Evolutionary conservation across 2,113 vertebrate species (phyloP).

Genomic region (Dicentrarchus labrax): DNA sequence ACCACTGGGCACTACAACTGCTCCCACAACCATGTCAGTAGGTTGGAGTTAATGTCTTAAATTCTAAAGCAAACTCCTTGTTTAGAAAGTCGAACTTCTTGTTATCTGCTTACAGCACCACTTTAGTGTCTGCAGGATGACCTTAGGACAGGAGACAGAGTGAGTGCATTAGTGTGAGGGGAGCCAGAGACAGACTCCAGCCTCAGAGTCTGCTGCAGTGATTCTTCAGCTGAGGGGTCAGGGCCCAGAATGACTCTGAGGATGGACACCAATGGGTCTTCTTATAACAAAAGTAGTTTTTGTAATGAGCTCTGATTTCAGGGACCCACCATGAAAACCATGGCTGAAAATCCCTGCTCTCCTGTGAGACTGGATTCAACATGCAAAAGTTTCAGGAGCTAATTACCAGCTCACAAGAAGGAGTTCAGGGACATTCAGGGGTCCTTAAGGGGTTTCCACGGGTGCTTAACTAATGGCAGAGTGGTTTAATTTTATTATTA

Average conservation of each 20-base stretch:
- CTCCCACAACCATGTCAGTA: not conserved
- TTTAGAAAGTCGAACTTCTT: not conserved
- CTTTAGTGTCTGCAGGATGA: conserved; percentile 40
- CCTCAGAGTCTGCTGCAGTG: not conserved
- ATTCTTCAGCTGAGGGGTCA: conserved; percentile 43
- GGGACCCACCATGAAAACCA: not conserved
- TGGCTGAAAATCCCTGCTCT: conserved; percentile 6
- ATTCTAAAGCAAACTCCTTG: not conserved
- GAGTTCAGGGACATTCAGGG: not conserved
- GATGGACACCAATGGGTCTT: not conserved
- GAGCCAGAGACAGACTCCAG: conserved; percentile 17
- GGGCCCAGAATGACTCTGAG: conserved; percentile 31
- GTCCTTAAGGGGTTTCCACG: not conserved
- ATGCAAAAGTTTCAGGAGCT: conserved; percentile 38
- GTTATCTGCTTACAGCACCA: conserved; percentile 23
- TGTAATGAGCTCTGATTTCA: conserved; percentile 44
- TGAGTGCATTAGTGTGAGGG: conserved; percentile 41
- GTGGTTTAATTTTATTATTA: conserved; percentile 25
- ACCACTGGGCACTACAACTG: not conserved
- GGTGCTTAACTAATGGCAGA: conserved; percentile 14
- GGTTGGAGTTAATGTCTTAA: not conserved
- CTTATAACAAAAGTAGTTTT: not conserved
- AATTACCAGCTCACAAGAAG: conserved; percentile 44
- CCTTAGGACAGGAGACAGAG: conserved; percentile 33
- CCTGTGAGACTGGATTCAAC: conserved; percentile 11